phyloP scores from a whole-genome alignment of 2,797 vertebrate species.

The Saxicola maurus region DNA sequence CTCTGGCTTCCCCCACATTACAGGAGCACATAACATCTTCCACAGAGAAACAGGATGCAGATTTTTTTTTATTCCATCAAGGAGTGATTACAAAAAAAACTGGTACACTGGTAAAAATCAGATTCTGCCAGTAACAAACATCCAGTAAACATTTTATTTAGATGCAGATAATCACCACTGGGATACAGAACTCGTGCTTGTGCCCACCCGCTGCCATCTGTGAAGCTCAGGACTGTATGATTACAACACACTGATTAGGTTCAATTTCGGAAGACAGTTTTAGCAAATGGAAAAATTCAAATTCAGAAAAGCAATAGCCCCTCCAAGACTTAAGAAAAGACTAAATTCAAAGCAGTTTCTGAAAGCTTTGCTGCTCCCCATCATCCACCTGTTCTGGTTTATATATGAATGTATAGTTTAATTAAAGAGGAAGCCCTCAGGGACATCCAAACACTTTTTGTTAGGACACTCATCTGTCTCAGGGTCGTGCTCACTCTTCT shows the following conservation, averaged over 20 bases:
- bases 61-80: slow-evolving; percentile 60
- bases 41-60: neutral
- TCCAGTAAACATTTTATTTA: slow-evolving; percentile 56
- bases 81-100: slow-evolving; percentile 38
- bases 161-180: slow-evolving; percentile 44
- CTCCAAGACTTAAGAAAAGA: neutral
- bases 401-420: neutral
- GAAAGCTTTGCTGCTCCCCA: neutral
- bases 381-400: neutral
- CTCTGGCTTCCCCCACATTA: rapidly evolving
- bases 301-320: neutral
- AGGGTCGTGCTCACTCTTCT: neutral
- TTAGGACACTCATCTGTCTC: neutral
- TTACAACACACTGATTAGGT: neutral
- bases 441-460: neutral
- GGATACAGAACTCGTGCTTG: slow-evolving; percentile 13
- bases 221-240: neutral
- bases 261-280: neutral
- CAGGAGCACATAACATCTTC: neutral
- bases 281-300: slow-evolving; percentile 18
- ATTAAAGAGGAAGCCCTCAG: neutral
- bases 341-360: neutral
- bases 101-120: slow-evolving; percentile 21
- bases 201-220: slow-evolving; percentile 16
- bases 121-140: slow-evolving; percentile 48